phyloP scores from a whole-genome alignment of 2,888 invertebrate species.

The Trisateles emortualis region DNA sequence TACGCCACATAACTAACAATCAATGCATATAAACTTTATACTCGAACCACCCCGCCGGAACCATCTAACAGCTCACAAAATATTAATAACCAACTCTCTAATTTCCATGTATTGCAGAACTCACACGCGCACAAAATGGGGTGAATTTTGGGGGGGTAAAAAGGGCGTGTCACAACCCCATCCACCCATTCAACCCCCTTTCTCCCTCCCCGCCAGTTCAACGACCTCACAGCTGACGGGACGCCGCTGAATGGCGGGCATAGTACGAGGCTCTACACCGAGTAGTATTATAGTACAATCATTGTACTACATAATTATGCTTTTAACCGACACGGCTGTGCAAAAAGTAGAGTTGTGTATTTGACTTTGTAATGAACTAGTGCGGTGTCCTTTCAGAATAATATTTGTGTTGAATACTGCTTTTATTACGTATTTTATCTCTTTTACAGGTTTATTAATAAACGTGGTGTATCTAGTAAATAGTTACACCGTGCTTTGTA shows the following conservation, averaged over 20 bases:
- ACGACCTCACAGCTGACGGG: conserved; percentile 78
- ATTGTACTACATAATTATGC: conserved; percentile 20
- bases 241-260: conserved; percentile 64
- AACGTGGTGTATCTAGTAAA: no score
- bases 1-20: background rate
- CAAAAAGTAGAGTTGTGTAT: background rate
- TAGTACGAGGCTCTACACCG: conserved; percentile 56
- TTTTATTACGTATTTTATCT: background rate
- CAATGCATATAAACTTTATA: conserved; percentile 4
- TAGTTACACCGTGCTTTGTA: no score
- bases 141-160: conserved; percentile 59
- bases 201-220: conserved; percentile 50
- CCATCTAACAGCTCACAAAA: conserved; percentile 10
- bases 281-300: conserved; percentile 27
- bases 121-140: conserved; percentile 34
- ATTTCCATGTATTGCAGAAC: conserved; percentile 43
- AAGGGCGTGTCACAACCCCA: conserved; percentile 24
- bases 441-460: no score
- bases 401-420: background rate
- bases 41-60: background rate
- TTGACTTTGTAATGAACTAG: background rate
- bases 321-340: background rate
- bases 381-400: no score
- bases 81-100: conserved; percentile 38
- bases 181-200: conserved; percentile 18